phyloP scores from a whole-genome alignment of 2,797 vertebrate genomes.

The Momotus momota region DNA sequence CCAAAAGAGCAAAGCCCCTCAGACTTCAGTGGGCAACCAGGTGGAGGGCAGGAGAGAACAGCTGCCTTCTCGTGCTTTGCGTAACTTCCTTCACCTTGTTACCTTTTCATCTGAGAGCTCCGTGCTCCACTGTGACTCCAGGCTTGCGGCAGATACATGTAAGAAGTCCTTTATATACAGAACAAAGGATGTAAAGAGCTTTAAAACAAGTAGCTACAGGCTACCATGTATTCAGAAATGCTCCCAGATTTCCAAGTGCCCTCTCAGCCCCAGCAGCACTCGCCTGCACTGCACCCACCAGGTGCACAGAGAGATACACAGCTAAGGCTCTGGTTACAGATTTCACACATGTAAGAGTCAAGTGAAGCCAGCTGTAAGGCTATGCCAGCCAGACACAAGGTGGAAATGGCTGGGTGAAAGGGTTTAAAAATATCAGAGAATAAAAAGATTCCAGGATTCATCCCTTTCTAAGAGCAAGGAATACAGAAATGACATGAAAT shows the following conservation, averaged over 20 bases:
- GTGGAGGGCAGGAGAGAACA: constrained; percentile 4
- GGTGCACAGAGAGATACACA: neutral
- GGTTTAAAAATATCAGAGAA: neutral
- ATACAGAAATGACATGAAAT: neutral
- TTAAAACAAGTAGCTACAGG: neutral
- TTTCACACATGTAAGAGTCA: neutral
- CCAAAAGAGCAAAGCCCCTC: neutral
- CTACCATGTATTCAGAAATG: neutral
- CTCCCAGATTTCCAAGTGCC: neutral
- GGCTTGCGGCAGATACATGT: constrained; percentile 85
- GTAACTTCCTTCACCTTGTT: constrained; percentile 63
- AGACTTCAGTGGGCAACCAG: neutral
- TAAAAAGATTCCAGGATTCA: neutral
- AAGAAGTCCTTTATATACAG: constrained; percentile 88
- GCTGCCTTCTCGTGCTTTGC: neutral
- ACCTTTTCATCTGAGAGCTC: constrained; percentile 84
- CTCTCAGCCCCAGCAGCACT: neutral
- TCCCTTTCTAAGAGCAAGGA: neutral
- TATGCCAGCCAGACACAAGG: neutral
- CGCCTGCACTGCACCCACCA: neutral
- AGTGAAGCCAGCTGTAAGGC: neutral
- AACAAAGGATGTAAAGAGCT: constrained; percentile 78
- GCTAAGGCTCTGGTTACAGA: neutral
- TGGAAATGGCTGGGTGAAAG: neutral
- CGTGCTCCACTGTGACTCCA: constrained; percentile 80